Evolutionary conservation across 2,113 vertebrate species (phyloP).

Genomic region (Trematocara unimaculatum): DNA sequence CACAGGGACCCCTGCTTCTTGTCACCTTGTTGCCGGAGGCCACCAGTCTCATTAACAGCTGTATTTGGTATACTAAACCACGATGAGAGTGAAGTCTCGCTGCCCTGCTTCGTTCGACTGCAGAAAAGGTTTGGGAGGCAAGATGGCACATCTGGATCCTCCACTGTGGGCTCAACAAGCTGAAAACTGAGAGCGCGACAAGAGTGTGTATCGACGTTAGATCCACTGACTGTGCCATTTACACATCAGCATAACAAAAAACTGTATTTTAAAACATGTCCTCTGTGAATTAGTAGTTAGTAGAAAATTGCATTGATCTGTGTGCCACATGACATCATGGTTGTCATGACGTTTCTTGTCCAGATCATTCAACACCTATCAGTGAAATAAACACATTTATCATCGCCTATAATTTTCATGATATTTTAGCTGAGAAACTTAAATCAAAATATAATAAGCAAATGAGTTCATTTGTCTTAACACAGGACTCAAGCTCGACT

Average conservation of each 20-base stretch:
- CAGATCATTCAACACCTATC: not conserved
- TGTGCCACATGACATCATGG: not conserved
- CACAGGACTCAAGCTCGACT: not conserved
- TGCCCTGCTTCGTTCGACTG: slow-evolving; percentile 30
- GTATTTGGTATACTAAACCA: slow-evolving; percentile 33
- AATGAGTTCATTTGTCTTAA: not conserved
- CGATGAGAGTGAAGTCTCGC: not conserved
- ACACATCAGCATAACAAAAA: not conserved
- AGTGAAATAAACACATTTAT: not conserved
- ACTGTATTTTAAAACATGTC: not conserved
- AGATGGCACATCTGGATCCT: slow-evolving; percentile 18
- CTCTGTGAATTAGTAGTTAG: not conserved
- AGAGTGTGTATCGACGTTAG: not conserved
- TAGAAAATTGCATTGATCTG: not conserved
- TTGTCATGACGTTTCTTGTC: not conserved
- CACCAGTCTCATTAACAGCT: slow-evolving; percentile 27
- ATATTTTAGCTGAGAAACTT: not conserved
- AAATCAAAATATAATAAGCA: not conserved
- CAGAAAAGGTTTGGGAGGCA: not conserved
- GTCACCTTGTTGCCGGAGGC: not conserved
- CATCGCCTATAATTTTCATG: not conserved
- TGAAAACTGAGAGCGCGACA: not conserved
- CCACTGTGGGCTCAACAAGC: slow-evolving; percentile 13
- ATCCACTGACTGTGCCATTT: not conserved
- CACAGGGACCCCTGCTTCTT: not conserved